phyloP scores from a whole-genome alignment of 2,888 invertebrate genomes.

The Diadegma fenestrale region DNA sequence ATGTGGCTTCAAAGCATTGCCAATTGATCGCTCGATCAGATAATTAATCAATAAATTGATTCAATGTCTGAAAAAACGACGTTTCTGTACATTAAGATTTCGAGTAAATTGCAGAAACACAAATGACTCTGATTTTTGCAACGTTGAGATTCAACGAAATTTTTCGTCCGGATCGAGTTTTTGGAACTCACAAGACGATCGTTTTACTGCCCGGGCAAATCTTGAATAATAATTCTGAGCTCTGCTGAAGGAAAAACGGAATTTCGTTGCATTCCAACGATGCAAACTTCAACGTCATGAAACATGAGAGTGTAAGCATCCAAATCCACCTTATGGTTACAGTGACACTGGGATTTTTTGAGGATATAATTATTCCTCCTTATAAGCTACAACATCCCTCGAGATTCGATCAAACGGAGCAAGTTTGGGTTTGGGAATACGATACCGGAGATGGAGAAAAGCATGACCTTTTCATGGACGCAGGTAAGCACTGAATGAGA shows the following conservation, averaged over 20 bases:
- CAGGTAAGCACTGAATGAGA: constrained; percentile 86
- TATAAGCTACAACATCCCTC: constrained; percentile 97
- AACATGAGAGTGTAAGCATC: too few relatives aligned
- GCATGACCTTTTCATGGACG: constrained; percentile 98
- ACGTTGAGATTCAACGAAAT: too few relatives aligned
- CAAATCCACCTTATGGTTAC: constrained; percentile 83
- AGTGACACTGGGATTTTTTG: constrained; percentile 98
- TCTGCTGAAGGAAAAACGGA: too few relatives aligned
- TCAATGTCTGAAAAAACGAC: not conserved
- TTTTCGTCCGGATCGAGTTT: too few relatives aligned
- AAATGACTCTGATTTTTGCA: too few relatives aligned
- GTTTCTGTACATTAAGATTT: not conserved
- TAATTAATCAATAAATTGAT: too few relatives aligned
- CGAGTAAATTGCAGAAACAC: not conserved
- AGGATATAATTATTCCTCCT: constrained; percentile 97
- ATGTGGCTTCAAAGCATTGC: not conserved
- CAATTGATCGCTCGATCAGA: not conserved
- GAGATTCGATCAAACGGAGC: constrained; percentile 95
- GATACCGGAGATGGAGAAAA: constrained; percentile 92
- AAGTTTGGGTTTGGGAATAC: constrained; percentile 99
- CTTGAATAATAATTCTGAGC: too few relatives aligned
- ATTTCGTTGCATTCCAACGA: too few relatives aligned
- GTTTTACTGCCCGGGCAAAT: too few relatives aligned
- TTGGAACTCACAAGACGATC: too few relatives aligned
- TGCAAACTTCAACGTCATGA: too few relatives aligned